A percentile compares a stretch with the other conserved stretches of the same genome.
These are phyloP conservation scores for Centropus unirufus DNA, from an alignment of 2,113 vertebrate species.

Conservation along the genomic window DNA sequence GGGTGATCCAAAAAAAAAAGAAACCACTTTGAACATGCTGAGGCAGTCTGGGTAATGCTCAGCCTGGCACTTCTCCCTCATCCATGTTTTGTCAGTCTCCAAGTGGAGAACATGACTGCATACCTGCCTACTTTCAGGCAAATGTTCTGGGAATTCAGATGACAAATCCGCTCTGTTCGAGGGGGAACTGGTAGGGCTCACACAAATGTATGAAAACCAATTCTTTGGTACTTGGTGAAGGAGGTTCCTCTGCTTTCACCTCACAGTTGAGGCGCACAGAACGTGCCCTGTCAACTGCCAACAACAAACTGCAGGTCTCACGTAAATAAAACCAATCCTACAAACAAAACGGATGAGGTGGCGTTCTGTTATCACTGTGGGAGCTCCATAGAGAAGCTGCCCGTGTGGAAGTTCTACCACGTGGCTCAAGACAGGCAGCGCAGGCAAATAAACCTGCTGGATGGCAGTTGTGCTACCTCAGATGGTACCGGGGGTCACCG, in stretches of 20 bases:
- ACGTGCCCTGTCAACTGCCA: neutral
- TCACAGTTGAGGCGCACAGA: neutral
- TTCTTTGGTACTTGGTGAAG: neutral
- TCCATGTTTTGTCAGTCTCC: neutral
- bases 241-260: neutral
- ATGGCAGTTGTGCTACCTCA: neutral
- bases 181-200: neutral
- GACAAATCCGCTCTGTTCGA: rapidly evolving
- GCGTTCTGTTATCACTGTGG: neutral
- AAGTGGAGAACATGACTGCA: neutral
- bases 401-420: neutral
- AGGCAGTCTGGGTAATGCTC: neutral
- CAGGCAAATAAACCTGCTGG: neutral
- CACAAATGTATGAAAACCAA: neutral
- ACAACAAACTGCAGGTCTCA: neutral
- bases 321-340: neutral
- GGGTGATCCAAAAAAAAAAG: neutral
- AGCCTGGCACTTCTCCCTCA: neutral
- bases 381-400: neutral
- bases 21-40: neutral
- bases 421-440: neutral
- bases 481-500: neutral
- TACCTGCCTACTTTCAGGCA: neutral
- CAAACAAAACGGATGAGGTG: neutral
- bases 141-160: neutral